Evolutionary conservation across 2,888 invertebrate species (phyloP).

Genomic region (Uropetala carovei): DNA sequence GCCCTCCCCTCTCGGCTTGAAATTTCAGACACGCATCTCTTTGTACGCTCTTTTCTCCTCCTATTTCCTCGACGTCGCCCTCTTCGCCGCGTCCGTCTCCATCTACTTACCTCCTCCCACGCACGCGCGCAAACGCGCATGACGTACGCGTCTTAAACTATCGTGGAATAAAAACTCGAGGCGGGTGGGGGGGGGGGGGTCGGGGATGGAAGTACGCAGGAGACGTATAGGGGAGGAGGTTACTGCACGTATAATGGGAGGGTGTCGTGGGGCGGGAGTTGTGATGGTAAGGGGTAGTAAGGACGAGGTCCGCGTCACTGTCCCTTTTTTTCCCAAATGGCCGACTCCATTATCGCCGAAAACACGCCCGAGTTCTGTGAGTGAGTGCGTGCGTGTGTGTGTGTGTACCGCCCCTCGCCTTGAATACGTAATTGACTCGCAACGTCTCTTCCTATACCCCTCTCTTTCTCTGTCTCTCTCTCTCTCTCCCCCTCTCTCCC

Average conservation of each 20-base stretch:
- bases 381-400: background rate
- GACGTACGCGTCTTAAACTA: background rate
- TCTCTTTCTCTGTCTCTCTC: background rate
- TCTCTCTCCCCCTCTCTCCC: background rate
- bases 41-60: background rate
- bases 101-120: background rate
- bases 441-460: background rate
- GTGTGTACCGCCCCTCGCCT: conserved; percentile 21
- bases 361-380: conserved; percentile 16
- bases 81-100: background rate
- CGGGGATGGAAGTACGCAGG: background rate
- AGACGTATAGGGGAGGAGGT: too few relatives aligned
- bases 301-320: conserved; percentile 20
- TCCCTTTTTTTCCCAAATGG: conserved; percentile 61
- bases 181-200: too few relatives aligned
- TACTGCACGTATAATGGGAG: too few relatives aligned
- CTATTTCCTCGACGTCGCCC: background rate
- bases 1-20: background rate
- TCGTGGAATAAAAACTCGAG: background rate
- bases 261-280: background rate
- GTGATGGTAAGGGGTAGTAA: background rate
- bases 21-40: conserved; percentile 45
- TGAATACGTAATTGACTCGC: conserved; percentile 59
- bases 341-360: conserved; percentile 49
- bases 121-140: background rate